A percentile compares a stretch with the other conserved stretches of the same genome.
Conservation (phyloP, 2,113 vertebrate species). For the Sander vitreus region DNA sequence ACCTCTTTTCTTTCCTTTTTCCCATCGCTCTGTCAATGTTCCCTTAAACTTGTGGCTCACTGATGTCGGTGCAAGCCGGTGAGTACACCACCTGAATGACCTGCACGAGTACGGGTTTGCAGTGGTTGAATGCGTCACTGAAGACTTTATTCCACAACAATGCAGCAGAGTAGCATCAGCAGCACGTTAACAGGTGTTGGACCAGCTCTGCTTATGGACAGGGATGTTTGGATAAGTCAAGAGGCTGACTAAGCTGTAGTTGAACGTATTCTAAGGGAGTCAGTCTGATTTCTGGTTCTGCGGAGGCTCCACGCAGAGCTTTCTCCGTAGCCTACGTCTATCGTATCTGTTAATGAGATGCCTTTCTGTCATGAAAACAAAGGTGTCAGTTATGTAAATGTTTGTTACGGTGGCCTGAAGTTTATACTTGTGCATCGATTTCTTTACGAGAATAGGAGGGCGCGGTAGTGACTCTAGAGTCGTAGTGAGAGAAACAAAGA, state of each 20-base stretch:
- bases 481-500: no score
- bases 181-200: background rate
- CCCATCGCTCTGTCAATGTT: constrained; percentile 21
- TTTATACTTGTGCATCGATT: no score
- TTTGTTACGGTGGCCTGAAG: no score
- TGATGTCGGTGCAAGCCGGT: constrained; percentile 80
- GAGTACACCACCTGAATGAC: constrained; percentile 73
- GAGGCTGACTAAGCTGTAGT: background rate
- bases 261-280: background rate
- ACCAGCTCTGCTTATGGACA: background rate
- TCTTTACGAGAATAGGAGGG: no score
- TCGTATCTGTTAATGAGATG: no score
- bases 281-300: no score
- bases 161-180: background rate
- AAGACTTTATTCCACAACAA: background rate
- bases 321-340: no score
- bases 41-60: constrained; percentile 50
- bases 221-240: background rate
- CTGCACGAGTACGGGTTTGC: constrained; percentile 67
- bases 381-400: no score
- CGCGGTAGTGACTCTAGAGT: no score
- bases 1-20: constrained; percentile 27
- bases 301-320: no score
- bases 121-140: constrained; percentile 24
- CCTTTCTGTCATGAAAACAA: no score